Percentiles rank a stretch among this genome's conserved stretches.
Conservation (phyloP, 2,113 vertebrate genomes). For the Petrocephalus microphthalmus region DNA sequence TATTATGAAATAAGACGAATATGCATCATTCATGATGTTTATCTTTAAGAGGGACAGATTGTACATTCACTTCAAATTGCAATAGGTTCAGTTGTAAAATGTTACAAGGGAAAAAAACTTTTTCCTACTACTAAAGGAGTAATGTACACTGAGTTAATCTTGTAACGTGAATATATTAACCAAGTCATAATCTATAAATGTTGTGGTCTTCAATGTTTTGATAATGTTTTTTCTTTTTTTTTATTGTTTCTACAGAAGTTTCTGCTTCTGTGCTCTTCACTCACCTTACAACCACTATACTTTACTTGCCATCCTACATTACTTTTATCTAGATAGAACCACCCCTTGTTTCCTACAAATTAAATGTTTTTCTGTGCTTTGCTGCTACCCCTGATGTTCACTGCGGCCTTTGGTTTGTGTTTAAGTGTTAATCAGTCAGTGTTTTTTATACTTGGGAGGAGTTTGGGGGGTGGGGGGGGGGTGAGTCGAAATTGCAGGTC, state of each 20-base stretch:
- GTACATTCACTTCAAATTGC: background rate
- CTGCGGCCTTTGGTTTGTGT: background rate
- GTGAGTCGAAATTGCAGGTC: background rate
- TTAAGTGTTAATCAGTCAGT: background rate
- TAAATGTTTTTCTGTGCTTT: background rate
- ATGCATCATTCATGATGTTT: background rate
- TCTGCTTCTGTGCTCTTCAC: background rate
- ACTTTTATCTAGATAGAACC: background rate
- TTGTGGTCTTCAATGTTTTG: background rate
- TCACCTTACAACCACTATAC: background rate
- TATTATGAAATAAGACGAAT: background rate
- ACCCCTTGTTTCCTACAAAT: background rate
- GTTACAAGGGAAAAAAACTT: background rate
- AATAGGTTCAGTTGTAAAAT: background rate
- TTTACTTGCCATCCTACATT: background rate
- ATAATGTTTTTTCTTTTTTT: background rate
- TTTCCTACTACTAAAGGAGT: background rate
- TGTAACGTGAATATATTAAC: background rate
- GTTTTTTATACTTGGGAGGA: background rate
- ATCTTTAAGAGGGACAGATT: background rate
- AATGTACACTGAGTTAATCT: background rate
- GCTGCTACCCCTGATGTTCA: background rate
- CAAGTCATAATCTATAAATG: background rate
- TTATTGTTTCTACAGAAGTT: background rate
- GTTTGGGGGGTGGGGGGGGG: background rate